Evolutionary conservation across 2,888 invertebrate species (phyloP), one percentile per base, ranked within the genome.

Genomic region (Romanomermis culicivorax): DNA sequence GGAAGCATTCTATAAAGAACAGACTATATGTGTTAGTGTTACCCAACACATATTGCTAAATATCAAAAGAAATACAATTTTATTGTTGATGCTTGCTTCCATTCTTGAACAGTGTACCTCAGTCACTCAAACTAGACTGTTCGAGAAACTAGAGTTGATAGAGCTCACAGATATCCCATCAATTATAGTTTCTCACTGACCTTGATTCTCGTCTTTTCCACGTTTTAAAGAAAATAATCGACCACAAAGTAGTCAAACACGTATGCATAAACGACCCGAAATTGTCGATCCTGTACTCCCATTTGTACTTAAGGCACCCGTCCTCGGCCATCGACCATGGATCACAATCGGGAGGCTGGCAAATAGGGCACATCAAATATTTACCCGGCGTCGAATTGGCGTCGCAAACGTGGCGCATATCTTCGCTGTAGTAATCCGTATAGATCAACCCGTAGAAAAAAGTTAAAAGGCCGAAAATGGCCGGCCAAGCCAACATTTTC

Each of bases 401-500:
- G 29, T 49, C 50, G 50, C 50, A 49, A 23, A 20, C 47, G n/a
- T 23, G 7, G 23, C 7, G 7, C 47, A 11, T 20, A 23, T 11
- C 47, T 7, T 45, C 23, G 47, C 7, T 23, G 23, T 23, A 11
- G 23, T 11, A n/a, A 45, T 45, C 7, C 14, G 47, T n/a, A n/a
- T n/a, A n/a, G 23, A 11, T 23, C 14, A 49, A 27, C 14, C 50
- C 50, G 50, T 49, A 49, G 29, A 49, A 25, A 29, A 49, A 49
- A 7, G 27, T 27, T 4, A 25, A 27, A 7, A 49, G 20, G 11
- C 50, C 50, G 29, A 25, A 4, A 7, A 49, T 27, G 11, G 50
- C 50, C 27, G 50, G 50, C 7, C 25, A 49, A 49, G 27, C 29
- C 29, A 49, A 29, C 50, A 25, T 27, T 49, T 49, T 49, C 27